Base-by-base conservation (phyloP, 2,888 invertebrate species). In the Macaria notata region DNA sequence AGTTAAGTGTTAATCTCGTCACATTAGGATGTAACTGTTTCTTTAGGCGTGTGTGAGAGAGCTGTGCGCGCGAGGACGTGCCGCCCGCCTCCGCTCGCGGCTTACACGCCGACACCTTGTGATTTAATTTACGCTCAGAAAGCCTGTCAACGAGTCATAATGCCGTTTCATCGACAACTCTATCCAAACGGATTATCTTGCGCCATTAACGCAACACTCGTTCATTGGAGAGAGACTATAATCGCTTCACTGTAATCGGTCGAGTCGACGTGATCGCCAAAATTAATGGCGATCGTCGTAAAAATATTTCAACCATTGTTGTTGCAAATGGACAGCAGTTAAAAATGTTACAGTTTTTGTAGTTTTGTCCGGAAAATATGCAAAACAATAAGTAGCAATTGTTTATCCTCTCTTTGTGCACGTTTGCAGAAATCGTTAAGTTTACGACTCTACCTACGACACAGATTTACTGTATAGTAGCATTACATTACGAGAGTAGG, bases 111-210 rank as follows among this genome's bases (percentile, higher is more conserved):
- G 68, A 79, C 86, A 88, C 88, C 86, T 88, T 87, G 83, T 68
- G 71, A 71, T 78, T 71, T 76, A 66, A 79, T 81, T 81, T 79
- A 78, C 77, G 70, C 67, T 75, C 77, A 75, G 75, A 83, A 76
- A 78, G 84, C 80, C 77, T 88, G 90, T 89, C 89, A 87, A 78
- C 88, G 83, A 78, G 71, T 79, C 73, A 77, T 84, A 81, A 81
- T 77, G 69, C 75, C 70, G 62, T 67, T 73, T 65, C 68, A 77
- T 75, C 72, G 75, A 72, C 74, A 81, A 79, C 83, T 85, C 82
- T 71, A 83, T 86, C 77, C 71, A 75, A 76, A 76, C 60, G 84
- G 86, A 85, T 88, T 88, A 86, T 63, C 63, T 75, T 76, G 75
- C 68, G 67, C 73, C 69, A 70, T 73, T 73, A 77, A 71, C 64